These are phyloP conservation scores for Pseudorasbora parva DNA, from an alignment of 2,113 vertebrate species.

Conservation along the genomic window DNA sequence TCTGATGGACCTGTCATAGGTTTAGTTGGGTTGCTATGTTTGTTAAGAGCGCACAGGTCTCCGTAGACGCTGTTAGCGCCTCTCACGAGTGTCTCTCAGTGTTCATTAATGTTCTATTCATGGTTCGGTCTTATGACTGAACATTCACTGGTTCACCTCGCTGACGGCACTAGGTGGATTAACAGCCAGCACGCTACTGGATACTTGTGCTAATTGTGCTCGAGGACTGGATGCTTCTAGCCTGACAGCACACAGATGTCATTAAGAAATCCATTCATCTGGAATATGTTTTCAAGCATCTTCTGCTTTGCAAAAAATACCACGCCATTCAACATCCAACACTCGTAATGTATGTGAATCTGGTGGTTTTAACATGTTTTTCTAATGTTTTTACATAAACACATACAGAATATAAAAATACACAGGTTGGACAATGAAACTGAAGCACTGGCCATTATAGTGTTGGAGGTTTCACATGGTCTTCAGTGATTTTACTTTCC, in stretches of 20 bases:
- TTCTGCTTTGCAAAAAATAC: neutral
- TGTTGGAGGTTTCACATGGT: no score
- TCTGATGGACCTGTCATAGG: neutral
- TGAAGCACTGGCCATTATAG: no score
- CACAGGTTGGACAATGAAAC: no score
- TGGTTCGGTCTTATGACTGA: conserved; percentile 25
- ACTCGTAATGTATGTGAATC: neutral
- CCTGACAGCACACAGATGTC: neutral
- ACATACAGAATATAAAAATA: no score
- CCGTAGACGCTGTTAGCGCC: conserved; percentile 29
- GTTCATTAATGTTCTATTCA: conserved; percentile 60
- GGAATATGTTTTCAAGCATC: neutral
- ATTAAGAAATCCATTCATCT: neutral
- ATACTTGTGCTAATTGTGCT: conserved; percentile 4
- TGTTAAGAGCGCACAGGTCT: conserved; percentile 32
- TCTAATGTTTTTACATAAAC: neutral
- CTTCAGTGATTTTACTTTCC: no score
- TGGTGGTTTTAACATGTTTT: neutral
- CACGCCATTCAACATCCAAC: neutral
- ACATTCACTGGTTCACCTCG: conserved; percentile 3
- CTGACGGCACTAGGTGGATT: neutral
- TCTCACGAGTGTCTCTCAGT: conserved; percentile 28
- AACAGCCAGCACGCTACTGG: neutral
- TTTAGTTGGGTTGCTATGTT: conserved; percentile 50
- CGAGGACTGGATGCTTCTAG: neutral